phyloP scores from a whole-genome alignment of 2,113 vertebrate species.

The Lepus europaeus region DNA sequence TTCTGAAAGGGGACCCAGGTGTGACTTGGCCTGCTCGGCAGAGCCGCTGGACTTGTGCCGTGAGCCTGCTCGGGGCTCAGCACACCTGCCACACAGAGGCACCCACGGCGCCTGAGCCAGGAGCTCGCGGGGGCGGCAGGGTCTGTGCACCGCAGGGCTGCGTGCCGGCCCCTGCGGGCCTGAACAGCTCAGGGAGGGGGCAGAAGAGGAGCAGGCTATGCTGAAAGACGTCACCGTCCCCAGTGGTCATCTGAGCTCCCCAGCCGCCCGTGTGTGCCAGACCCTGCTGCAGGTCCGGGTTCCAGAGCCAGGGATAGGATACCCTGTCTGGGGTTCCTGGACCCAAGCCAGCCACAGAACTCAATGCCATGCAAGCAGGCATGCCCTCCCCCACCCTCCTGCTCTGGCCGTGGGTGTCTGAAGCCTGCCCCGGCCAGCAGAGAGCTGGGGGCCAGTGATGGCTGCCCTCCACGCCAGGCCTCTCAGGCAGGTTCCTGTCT shows the following conservation, averaged over 20 bases:
- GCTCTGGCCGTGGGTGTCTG: not conserved
- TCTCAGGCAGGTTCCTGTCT: not conserved
- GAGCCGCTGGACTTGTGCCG: not conserved
- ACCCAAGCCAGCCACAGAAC: not conserved
- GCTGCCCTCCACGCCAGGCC: fast-evolving
- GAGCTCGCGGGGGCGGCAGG: not conserved
- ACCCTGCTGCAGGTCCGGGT: not conserved
- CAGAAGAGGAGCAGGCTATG: not conserved
- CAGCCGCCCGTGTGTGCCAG: not conserved
- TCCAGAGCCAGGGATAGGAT: no score
- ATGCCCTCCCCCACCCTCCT: fast-evolving
- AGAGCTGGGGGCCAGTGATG: fast-evolving
- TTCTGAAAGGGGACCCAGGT: not conserved
- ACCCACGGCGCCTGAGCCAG: not conserved
- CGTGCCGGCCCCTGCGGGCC: not conserved
- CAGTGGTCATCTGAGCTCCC: fast-evolving
- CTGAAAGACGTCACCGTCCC: no score
- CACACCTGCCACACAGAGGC: not conserved
- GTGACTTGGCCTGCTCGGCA: not conserved
- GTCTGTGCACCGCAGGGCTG: not conserved
- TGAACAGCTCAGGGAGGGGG: not conserved
- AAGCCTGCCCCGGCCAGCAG: fast-evolving
- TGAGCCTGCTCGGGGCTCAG: no score
- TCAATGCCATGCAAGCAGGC: not conserved
- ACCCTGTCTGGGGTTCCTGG: not conserved